These are phyloP conservation scores for Pterois miles DNA, from an alignment of 2,797 vertebrate species.

Conservation along the genomic window DNA sequence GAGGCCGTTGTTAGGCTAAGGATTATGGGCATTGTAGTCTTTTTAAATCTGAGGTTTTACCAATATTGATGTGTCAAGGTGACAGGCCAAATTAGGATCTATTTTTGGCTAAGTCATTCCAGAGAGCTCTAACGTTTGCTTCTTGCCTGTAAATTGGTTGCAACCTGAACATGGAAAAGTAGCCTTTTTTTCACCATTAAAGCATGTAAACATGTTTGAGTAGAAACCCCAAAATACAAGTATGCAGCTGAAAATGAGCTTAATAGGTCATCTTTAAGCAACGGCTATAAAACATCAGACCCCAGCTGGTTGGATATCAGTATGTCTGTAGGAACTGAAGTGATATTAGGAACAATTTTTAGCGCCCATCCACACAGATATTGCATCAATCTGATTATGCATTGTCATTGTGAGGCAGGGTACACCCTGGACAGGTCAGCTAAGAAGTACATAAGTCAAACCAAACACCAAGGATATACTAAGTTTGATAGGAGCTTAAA, in stretches of 20 bases:
- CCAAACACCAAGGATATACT: not conserved
- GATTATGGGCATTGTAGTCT: slow-evolving; percentile 40
- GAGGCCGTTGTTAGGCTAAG: slow-evolving; percentile 44
- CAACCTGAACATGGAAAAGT: not conserved
- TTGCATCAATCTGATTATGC: not conserved
- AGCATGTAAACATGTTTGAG: no score
- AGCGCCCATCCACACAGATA: not conserved
- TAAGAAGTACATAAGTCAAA: not conserved
- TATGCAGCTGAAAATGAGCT: no score
- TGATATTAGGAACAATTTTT: not conserved
- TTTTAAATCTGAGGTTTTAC: slow-evolving; percentile 27
- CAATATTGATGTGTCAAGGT: slow-evolving; percentile 37
- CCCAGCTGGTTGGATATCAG: not conserved
- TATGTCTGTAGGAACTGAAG: not conserved
- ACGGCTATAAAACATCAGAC: not conserved
- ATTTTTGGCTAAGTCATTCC: slow-evolving; percentile 11
- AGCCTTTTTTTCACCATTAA: not conserved
- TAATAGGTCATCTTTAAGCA: not conserved
- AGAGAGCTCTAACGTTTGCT: not conserved
- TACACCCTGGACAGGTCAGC: no score
- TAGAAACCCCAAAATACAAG: no score
- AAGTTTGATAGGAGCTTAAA: not conserved
- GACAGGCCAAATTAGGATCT: slow-evolving; percentile 30
- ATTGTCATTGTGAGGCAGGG: no score
- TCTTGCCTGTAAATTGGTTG: not conserved